These are phyloP conservation scores for Corythoichthys haematopterus DNA, from an alignment of 2,113 vertebrate genomes.

Conservation along the genomic window DNA sequence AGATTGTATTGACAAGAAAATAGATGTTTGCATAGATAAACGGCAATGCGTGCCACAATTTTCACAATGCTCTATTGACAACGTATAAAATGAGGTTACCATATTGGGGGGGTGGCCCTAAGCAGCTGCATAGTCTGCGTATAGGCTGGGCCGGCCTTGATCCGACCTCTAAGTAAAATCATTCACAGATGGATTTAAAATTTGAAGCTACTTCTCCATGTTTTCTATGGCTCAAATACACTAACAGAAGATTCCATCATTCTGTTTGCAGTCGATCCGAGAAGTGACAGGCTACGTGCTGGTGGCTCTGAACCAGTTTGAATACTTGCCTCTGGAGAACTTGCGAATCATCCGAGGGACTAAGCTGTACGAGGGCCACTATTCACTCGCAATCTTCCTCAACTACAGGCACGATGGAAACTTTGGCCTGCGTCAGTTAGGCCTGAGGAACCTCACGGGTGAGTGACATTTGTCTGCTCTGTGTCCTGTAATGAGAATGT, in stretches of 20 bases:
- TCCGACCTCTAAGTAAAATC: too few species aligned
- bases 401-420: slow-evolving; percentile 96
- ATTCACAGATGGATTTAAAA: too few species aligned
- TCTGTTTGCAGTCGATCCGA: slow-evolving; percentile 84
- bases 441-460: slow-evolving; percentile 92
- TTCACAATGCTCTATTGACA: too few species aligned
- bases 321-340: slow-evolving; percentile 94
- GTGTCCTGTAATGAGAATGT: neutral
- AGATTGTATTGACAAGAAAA: too few species aligned
- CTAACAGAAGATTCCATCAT: slow-evolving; percentile 4
- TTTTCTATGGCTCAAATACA: neutral
- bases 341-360: slow-evolving; percentile 92
- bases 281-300: slow-evolving; percentile 97
- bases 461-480: slow-evolving; percentile 3
- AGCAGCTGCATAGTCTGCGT: too few species aligned
- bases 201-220: too few species aligned
- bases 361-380: slow-evolving; percentile 92
- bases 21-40: too few species aligned
- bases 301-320: slow-evolving; percentile 98
- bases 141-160: too few species aligned
- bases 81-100: too few species aligned
- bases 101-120: too few species aligned
- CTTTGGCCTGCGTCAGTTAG: slow-evolving; percentile 89
- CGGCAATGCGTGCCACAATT: too few species aligned
- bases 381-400: slow-evolving; percentile 89